Evolutionary conservation across 2,113 vertebrate genomes (phyloP).

Genomic region (Barnardius zonarius): DNA sequence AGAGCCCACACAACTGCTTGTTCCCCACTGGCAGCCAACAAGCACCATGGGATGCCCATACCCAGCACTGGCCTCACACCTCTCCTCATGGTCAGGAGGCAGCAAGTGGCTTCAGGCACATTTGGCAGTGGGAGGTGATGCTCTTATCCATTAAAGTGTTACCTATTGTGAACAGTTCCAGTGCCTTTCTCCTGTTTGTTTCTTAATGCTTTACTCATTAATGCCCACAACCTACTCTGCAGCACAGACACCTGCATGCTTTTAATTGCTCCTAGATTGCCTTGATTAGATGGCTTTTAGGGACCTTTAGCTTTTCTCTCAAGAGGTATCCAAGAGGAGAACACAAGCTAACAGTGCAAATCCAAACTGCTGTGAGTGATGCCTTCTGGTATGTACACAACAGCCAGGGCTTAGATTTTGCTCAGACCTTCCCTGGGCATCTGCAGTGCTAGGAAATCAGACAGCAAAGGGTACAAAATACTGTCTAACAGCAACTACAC

Average conservation of each 20-base stretch:
- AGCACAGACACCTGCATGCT: not conserved
- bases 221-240: not conserved
- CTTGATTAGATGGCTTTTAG: not conserved
- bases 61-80: not conserved
- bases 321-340: not conserved
- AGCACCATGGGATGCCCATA: not conserved
- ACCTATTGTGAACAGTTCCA: not conserved
- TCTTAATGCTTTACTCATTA: not conserved
- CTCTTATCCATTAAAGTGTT: not conserved
- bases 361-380: not conserved
- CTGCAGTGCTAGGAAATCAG: not conserved
- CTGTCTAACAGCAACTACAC: not conserved
- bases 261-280: slow-evolving; percentile 12
- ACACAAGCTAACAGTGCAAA: not conserved
- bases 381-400: not conserved
- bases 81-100: not conserved
- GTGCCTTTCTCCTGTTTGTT: not conserved
- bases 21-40: not conserved
- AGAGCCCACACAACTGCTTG: not conserved
- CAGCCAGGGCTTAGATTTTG: not conserved
- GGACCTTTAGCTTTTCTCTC: not conserved
- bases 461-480: not conserved
- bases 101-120: rapidly evolving
- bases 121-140: not conserved
- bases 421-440: not conserved